phyloP scores from a whole-genome alignment of 2,113 vertebrate genomes.

The Lagopus muta region DNA sequence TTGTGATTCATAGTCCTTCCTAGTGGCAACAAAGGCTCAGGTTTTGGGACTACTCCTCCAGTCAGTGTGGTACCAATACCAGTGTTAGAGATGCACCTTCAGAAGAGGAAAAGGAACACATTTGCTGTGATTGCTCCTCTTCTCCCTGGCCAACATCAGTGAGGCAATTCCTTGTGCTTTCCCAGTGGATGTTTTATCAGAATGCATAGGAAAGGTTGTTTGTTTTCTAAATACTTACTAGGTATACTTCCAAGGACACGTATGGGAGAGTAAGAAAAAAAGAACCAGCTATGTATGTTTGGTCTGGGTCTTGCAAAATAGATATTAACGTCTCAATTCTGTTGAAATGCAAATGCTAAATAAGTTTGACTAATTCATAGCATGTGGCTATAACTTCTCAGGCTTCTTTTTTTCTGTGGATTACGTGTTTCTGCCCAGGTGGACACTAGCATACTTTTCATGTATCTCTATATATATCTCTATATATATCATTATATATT shows the following conservation, averaged over 20 bases:
- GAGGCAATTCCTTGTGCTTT: background rate
- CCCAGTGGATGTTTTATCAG: background rate
- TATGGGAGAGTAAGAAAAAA: background rate
- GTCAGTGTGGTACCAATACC: background rate
- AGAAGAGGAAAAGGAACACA: accelerated
- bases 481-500: background rate
- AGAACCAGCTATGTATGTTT: background rate
- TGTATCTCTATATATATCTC: background rate
- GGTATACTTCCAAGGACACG: accelerated
- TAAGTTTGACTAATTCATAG: background rate
- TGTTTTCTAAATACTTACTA: background rate
- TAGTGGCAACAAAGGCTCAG: background rate
- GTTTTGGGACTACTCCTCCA: background rate
- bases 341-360: background rate
- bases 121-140: background rate
- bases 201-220: background rate
- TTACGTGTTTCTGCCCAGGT: background rate
- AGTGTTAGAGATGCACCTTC: background rate
- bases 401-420: background rate
- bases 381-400: background rate
- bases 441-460: background rate
- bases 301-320: background rate
- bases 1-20: background rate
- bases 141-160: background rate
- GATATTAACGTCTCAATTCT: background rate